Conservation (phyloP, 2,113 vertebrate species). For the Cardinalis cardinalis region DNA sequence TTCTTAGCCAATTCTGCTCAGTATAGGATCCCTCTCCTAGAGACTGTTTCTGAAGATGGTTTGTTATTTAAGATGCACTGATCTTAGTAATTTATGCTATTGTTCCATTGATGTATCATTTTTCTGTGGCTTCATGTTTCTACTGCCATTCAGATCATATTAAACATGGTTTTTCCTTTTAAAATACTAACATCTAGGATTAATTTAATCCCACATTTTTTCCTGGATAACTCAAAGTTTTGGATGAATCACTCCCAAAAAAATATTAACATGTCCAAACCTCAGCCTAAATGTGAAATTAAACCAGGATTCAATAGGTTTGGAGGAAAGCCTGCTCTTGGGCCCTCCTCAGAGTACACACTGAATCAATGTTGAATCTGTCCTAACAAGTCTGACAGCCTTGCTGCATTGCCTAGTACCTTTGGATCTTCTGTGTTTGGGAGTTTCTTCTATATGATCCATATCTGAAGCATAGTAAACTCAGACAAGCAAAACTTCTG, state of each 20-base stretch:
- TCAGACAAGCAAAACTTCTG: neutral
- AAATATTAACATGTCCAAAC: constrained; percentile 52
- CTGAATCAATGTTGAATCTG: constrained; percentile 8
- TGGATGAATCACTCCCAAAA: constrained; percentile 43
- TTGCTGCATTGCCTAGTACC: neutral
- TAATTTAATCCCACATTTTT: constrained; percentile 60
- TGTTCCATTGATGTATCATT: constrained; percentile 18
- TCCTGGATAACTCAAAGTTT: constrained; percentile 54
- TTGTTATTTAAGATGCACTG: neutral
- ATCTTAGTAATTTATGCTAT: neutral
- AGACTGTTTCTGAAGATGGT: neutral
- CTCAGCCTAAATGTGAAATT: constrained; percentile 32
- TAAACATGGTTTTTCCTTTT: constrained; percentile 34
- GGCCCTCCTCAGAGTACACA: constrained; percentile 15
- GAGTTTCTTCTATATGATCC: neutral
- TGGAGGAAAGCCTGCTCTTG: constrained; percentile 49
- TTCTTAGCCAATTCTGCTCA: neutral
- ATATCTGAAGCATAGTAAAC: neutral
- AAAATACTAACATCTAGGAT: constrained; percentile 52
- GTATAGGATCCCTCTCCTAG: neutral
- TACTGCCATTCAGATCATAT: constrained; percentile 24
- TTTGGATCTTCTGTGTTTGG: neutral
- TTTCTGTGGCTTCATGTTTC: constrained; percentile 42
- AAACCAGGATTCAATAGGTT: constrained; percentile 41
- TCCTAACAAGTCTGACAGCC: constrained; percentile 22